Evolutionary conservation across 2,888 invertebrate genomes (phyloP).

Genomic region (Drosophila niveifrons): DNA sequence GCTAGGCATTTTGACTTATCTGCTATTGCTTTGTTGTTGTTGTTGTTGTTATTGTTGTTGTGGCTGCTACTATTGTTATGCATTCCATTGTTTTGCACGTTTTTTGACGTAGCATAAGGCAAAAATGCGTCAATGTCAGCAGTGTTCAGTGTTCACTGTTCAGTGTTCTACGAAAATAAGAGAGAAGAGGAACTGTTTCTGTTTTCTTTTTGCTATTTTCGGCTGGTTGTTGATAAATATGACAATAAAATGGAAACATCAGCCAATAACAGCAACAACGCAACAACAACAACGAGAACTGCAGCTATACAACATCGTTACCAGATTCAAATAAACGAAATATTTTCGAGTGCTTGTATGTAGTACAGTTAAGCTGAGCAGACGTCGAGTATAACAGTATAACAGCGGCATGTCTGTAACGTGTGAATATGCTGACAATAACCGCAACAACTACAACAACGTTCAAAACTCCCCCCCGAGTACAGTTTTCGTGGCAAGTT

Average conservation of each 20-base stretch:
- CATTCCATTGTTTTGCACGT: slow-evolving; percentile 21
- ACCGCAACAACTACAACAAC: slow-evolving; percentile 32
- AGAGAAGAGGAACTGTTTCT: slow-evolving; percentile 27
- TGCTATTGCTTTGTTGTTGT: slow-evolving; percentile 19
- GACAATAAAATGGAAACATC: slow-evolving; percentile 77
- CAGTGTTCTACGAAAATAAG: slow-evolving; percentile 30
- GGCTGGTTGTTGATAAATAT: slow-evolving; percentile 79
- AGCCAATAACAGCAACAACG: slow-evolving; percentile 44
- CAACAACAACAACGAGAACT: slow-evolving; percentile 30
- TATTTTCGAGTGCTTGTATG: slow-evolving; percentile 36
- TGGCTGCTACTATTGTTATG: slow-evolving; percentile 26
- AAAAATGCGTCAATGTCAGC: slow-evolving; percentile 64
- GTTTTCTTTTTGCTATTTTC: slow-evolving; percentile 29
- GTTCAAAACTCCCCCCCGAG: slow-evolving; percentile 14
- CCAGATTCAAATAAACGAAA: slow-evolving; percentile 66
- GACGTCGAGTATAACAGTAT: slow-evolving; percentile 24
- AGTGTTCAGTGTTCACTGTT: slow-evolving; percentile 40
- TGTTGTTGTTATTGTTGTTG: slow-evolving; percentile 1
- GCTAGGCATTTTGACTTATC: slow-evolving; percentile 63
- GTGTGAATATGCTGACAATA: slow-evolving; percentile 59
- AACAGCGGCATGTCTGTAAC: slow-evolving; percentile 29
- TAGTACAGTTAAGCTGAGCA: slow-evolving; percentile 48
- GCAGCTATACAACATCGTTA: slow-evolving; percentile 35
- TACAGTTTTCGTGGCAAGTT: slow-evolving; percentile 39
- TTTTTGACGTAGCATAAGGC: slow-evolving; percentile 30